A percentile compares a stretch with the other conserved stretches of the same genome.
phyloP scores from a whole-genome alignment of 2,888 invertebrate genomes.

The Ophion ellenae region DNA sequence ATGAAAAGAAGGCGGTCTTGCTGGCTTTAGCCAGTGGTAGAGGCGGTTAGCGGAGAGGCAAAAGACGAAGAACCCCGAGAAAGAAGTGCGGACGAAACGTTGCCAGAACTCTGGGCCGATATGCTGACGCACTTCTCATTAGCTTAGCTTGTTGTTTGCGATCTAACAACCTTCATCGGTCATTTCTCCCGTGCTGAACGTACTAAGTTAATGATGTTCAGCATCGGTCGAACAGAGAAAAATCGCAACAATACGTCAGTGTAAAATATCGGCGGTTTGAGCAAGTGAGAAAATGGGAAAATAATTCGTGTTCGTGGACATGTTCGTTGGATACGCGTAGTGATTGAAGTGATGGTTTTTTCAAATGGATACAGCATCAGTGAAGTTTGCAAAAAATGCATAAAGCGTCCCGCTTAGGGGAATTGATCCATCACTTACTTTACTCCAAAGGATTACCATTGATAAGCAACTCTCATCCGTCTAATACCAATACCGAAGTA shows the following conservation, averaged over 20 bases:
- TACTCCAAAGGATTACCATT: no score
- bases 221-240: neutral
- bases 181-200: neutral
- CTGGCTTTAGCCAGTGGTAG: conserved; percentile 56
- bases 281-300: no score
- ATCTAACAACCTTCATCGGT: neutral
- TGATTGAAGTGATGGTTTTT: conserved; percentile 21
- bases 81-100: conserved; percentile 41
- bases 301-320: neutral
- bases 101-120: conserved; percentile 32
- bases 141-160: conserved; percentile 9
- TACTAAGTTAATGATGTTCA: neutral
- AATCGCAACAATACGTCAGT: neutral
- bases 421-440: no score
- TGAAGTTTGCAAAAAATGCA: neutral
- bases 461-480: no score
- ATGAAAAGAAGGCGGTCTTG: conserved; percentile 38
- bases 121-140: conserved; percentile 31
- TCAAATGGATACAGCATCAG: neutral
- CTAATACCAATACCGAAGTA: no score
- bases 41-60: conserved; percentile 61
- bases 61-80: conserved; percentile 43
- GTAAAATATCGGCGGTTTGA: no score
- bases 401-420: no score
- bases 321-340: neutral